Conservation (phyloP, 2,888 invertebrate genomes). For the Leucophenga maculata region DNA sequence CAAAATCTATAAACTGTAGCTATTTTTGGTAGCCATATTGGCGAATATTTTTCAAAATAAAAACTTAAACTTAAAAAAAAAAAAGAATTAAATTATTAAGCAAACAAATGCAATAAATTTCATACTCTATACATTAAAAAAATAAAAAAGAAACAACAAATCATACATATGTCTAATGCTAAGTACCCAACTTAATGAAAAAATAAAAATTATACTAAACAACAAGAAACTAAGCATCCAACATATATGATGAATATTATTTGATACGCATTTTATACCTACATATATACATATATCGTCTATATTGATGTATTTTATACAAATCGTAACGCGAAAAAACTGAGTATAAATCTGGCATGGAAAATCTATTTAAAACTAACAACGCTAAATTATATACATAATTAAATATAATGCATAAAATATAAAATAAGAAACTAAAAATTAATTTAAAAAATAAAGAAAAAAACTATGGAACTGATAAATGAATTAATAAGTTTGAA, state of each 20-base stretch:
- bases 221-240: too few relatives aligned
- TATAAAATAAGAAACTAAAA: neutral
- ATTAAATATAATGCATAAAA: neutral
- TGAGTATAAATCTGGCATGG: too few relatives aligned
- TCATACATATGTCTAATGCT: neutral
- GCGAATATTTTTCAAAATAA: neutral
- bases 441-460: neutral
- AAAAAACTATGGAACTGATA: constrained; percentile 23
- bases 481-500: constrained; percentile 23
- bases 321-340: constrained; percentile 1
- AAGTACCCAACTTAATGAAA: neutral
- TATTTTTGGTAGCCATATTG: constrained; percentile 13
- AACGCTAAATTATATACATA: constrained; percentile 6
- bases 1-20: neutral
- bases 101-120: constrained; percentile 20
- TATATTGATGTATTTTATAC: constrained; percentile 18
- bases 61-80: neutral
- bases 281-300: too few relatives aligned
- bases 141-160: neutral
- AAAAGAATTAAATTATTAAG: neutral
- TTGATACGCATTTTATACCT: constrained; percentile 23
- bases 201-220: neutral
- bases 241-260: constrained; percentile 4
- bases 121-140: constrained; percentile 7
- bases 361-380: neutral